Conservation (phyloP, 2,113 vertebrate species). For the Polypterus senegalus region DNA sequence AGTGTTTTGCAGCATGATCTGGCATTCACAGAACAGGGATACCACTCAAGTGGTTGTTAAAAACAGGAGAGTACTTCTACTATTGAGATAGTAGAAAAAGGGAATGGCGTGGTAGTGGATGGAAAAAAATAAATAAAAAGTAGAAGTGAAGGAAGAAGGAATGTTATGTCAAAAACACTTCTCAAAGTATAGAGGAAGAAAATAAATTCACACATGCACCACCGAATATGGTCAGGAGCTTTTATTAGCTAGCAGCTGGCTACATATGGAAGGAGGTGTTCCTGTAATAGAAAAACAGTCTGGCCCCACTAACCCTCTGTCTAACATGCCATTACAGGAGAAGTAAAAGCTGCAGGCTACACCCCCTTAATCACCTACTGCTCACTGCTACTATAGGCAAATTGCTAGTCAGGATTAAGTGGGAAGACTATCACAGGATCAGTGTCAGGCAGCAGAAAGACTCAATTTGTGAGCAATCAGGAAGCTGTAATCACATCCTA, state of each 20-base stretch:
- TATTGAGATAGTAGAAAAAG: too few relatives aligned
- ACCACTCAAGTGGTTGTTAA: too few relatives aligned
- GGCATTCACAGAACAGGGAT: too few relatives aligned
- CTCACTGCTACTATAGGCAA: conserved; percentile 56
- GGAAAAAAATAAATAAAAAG: too few relatives aligned
- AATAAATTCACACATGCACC: too few relatives aligned
- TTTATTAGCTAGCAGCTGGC: conserved; percentile 37
- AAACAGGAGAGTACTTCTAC: too few relatives aligned
- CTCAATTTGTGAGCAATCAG: conserved; percentile 56
- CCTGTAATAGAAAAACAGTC: conserved; percentile 49
- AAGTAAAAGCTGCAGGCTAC: conserved; percentile 36
- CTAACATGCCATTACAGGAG: conserved; percentile 34
- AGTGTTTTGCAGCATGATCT: too few relatives aligned
- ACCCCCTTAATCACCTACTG: conserved; percentile 53
- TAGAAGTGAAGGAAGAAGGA: too few relatives aligned
- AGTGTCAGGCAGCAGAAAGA: conserved; percentile 58
- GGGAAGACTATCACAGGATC: conserved; percentile 53
- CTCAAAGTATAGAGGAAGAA: too few relatives aligned
- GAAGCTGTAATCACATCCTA: conserved; percentile 50
- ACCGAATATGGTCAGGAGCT: conserved; percentile 14
- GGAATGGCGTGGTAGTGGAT: too few relatives aligned
- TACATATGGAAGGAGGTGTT: conserved; percentile 37
- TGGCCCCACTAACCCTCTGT: conserved; percentile 33
- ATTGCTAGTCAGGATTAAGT: conserved; percentile 58
- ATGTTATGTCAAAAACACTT: too few relatives aligned